Evolutionary conservation across 2,888 invertebrate genomes (phyloP).

Genomic region (Erebia palarica): DNA sequence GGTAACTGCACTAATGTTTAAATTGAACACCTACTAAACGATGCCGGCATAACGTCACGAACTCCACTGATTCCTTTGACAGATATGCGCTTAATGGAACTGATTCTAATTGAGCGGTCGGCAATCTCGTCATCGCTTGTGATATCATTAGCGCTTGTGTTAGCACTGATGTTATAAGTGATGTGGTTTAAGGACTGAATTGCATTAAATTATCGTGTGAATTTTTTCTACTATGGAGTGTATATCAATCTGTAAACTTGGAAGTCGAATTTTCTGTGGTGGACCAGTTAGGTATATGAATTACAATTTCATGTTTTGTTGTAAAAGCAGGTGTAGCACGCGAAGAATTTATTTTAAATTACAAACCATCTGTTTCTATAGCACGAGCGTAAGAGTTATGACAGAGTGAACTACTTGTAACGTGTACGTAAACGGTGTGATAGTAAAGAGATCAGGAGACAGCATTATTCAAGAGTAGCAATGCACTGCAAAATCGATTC

Average conservation of each 20-base stretch:
- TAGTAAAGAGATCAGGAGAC: background rate
- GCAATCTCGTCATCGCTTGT: slow-evolving; percentile 34
- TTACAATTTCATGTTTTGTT: background rate
- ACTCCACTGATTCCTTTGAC: slow-evolving; percentile 56
- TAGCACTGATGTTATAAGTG: slow-evolving; percentile 1
- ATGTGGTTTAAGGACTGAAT: background rate
- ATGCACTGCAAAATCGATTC: background rate
- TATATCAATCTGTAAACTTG: too few species aligned
- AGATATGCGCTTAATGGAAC: slow-evolving; percentile 67
- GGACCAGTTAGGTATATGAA: too few species aligned
- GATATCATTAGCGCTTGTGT: background rate
- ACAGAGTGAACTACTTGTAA: background rate
- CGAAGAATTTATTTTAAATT: slow-evolving; percentile 2
- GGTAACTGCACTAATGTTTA: background rate
- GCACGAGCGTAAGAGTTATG: background rate
- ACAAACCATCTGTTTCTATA: slow-evolving; percentile 8
- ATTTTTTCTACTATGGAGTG: background rate
- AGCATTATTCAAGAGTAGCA: background rate
- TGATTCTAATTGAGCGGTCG: slow-evolving; percentile 59
- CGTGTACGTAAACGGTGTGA: slow-evolving; percentile 20
- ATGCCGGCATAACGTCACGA: background rate
- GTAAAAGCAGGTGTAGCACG: background rate
- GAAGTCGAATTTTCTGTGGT: background rate
- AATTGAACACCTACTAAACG: background rate
- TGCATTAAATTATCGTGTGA: background rate